Evolutionary conservation across 2,888 invertebrate genomes (phyloP).

Genomic region (Agrenia bidenticulata): DNA sequence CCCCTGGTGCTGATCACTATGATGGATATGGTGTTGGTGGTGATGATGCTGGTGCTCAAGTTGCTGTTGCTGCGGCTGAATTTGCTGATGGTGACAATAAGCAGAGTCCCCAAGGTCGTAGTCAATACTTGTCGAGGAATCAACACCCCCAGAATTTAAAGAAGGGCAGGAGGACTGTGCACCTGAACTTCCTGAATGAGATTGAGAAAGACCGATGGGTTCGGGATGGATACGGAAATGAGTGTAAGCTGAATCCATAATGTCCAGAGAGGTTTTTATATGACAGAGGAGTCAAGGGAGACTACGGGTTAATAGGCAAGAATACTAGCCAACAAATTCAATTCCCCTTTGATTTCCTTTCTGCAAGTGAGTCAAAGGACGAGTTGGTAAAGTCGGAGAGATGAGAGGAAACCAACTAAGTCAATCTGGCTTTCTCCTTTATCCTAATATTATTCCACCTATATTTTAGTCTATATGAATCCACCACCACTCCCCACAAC

Average conservation of each 20-base stretch:
- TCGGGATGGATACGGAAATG: constrained; percentile 39
- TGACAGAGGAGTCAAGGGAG: constrained; percentile 14
- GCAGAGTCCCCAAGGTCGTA: constrained; percentile 16
- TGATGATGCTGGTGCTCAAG: constrained; percentile 28
- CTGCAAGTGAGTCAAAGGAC: constrained; percentile 13
- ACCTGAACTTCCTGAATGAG: constrained; percentile 10
- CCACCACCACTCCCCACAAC: too few species aligned
- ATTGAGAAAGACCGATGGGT: constrained; percentile 19
- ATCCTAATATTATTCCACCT: too few species aligned
- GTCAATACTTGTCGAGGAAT: constrained; percentile 7
- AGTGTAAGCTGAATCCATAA: constrained; percentile 36
- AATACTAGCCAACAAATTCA: constrained; percentile 19
- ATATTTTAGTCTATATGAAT: too few species aligned
- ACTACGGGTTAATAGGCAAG: constrained; percentile 24
- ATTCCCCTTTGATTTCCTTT: constrained; percentile 23
- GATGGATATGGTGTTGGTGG: constrained; percentile 24
- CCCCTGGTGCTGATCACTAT: constrained; percentile 26
- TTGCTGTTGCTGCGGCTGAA: constrained; percentile 19
- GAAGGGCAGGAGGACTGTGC: not conserved
- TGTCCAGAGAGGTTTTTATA: constrained; percentile 32
- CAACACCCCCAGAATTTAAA: not conserved
- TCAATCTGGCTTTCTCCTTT: constrained; percentile 13
- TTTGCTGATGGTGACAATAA: constrained; percentile 9
- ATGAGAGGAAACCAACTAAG: constrained; percentile 15
- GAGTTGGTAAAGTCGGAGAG: constrained; percentile 13